Percentiles rank a stretch among this genome's conserved stretches.
phyloP scores from a whole-genome alignment of 2,888 invertebrate genomes.

The Tholera decimalis region DNA sequence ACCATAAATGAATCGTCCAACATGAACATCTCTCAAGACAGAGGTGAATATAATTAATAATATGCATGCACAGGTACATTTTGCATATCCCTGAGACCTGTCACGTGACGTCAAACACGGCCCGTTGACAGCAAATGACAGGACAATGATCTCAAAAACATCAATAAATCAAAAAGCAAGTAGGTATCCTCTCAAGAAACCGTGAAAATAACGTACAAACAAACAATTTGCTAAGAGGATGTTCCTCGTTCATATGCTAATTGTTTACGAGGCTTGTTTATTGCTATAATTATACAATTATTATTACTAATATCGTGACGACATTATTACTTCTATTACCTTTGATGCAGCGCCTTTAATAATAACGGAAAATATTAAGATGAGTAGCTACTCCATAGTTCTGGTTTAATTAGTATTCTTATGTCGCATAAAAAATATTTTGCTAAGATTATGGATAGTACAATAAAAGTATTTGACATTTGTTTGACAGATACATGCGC shows the following conservation, averaged over 20 bases:
- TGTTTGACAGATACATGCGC: no score
- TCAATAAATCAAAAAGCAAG: constrained; percentile 41
- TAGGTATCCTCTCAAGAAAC: constrained; percentile 9
- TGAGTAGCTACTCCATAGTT: background rate
- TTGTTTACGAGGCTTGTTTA: constrained; percentile 34
- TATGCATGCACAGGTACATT: background rate
- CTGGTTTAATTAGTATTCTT: constrained; percentile 6
- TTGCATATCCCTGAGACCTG: constrained; percentile 30
- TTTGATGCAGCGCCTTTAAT: constrained; percentile 8
- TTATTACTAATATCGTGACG: constrained; percentile 33
- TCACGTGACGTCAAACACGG: constrained; percentile 16
- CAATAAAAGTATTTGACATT: constrained; percentile 8
- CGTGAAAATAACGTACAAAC: constrained; percentile 34
- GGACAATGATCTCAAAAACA: constrained; percentile 31
- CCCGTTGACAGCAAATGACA: constrained; percentile 26
- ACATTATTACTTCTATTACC: constrained; percentile 29
- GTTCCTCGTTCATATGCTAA: constrained; percentile 42
- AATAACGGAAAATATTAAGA: constrained; percentile 6
- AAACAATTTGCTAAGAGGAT: constrained; percentile 47
- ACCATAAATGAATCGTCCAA: background rate
- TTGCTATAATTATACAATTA: constrained; percentile 25
- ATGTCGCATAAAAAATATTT: background rate
- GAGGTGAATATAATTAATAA: constrained; percentile 1
- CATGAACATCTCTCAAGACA: background rate
- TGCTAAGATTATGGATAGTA: background rate